Base-by-base conservation (phyloP, 2,888 invertebrate species). In the Rosalia funebris region DNA sequence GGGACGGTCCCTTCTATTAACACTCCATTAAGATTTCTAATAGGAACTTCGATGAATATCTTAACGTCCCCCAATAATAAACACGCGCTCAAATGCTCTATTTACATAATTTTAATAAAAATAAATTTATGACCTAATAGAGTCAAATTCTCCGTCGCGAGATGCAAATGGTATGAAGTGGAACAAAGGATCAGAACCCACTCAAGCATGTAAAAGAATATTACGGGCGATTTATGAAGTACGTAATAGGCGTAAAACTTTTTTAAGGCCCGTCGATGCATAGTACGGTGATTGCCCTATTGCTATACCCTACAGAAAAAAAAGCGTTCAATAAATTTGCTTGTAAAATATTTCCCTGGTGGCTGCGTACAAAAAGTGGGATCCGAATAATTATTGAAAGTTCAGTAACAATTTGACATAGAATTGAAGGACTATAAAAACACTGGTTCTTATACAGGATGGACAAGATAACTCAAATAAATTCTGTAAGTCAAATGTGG, bases 1-100 rank as follows among this genome's bases (percentile, higher is more conserved):
- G 39, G 50, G 11, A 25, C 25, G 14, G n/a, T 19, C 48, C 37
- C 50, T 39, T 39, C 37, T 37, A 50, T 39, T 50, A 50, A 39
- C 50, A 50, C 37, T 20, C 50, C 50, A 50, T 50, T 50, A 50
- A 50, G 31, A 39, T 17, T 48, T 48, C 48, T 39, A 39, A 39
- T 31, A 31, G 37, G 20, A 37, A 19, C 25, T 50, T 25, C 19
- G 39, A 37, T 39, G 31, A 10, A 25, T 50, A 50, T 50, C 39
- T 50, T 25, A 14, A 25, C 36, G 2, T 14, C n/a, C n/a, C 11
- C 36, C 3, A 19, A 36, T 47, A 36, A 47, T 36, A 48, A 1
- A 44, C 25, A 34, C n/a, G 32, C 25, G 25, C 7, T 25, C 7
- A 1, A 34, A 9, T 2, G 17, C 17, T 7, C 31, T 20, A 48